Conservation (phyloP, 2,797 vertebrate genomes). For the Eutrigla gurnardus region DNA sequence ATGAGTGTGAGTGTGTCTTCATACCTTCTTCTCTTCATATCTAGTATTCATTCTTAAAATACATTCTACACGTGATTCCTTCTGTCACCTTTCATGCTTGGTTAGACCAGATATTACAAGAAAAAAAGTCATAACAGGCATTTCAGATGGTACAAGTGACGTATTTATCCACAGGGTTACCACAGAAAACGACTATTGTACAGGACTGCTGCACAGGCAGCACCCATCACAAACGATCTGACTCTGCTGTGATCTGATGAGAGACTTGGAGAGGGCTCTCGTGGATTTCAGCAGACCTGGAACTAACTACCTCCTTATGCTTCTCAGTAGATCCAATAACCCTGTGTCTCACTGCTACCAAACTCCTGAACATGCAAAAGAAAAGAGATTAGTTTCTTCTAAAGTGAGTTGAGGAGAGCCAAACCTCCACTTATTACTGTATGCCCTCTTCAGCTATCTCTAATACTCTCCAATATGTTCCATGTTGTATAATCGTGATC, state of each 20-base stretch:
- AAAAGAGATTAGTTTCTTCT: not conserved
- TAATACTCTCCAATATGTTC: not conserved
- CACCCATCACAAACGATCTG: not conserved
- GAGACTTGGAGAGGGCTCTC: not conserved
- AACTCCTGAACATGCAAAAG: not conserved
- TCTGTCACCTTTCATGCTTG: not conserved
- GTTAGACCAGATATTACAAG: not conserved
- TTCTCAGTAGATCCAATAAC: not conserved
- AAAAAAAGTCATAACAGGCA: not conserved
- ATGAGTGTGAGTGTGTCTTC: not conserved
- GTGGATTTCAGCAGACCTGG: not conserved
- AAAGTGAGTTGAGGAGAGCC: not conserved
- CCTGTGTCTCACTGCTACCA: not conserved
- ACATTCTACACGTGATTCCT: not conserved
- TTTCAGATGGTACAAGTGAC: not conserved
- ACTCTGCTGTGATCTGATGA: not conserved
- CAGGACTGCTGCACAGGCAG: not conserved
- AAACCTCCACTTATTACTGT: not conserved
- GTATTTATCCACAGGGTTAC: not conserved
- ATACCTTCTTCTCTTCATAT: not conserved
- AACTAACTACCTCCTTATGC: not conserved
- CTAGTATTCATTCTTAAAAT: slow-evolving; percentile 3
- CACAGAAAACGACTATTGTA: not conserved
- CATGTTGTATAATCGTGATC: not conserved
- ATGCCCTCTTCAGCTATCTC: not conserved